Conservation (phyloP, 2,113 vertebrate genomes). For the Actinemys pallida region DNA sequence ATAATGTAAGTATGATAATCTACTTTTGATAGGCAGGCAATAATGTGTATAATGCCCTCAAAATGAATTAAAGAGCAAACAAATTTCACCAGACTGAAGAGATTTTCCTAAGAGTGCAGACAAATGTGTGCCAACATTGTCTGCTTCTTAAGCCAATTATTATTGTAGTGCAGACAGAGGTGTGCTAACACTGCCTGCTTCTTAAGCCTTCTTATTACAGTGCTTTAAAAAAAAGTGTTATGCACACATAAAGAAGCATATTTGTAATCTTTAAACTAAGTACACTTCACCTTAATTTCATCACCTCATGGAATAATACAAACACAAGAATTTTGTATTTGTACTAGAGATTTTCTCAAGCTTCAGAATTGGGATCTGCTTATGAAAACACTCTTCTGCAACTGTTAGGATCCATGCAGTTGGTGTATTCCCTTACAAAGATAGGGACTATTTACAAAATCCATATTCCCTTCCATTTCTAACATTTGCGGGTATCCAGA, state of each 20-base stretch:
- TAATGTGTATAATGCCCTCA: constrained; percentile 31
- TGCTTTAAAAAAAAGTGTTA: constrained; percentile 57
- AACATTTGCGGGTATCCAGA: neutral
- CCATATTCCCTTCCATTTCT: neutral
- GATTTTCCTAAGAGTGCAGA: constrained; percentile 60
- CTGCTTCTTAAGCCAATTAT: constrained; percentile 70
- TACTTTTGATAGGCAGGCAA: constrained; percentile 55
- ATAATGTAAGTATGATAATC: constrained; percentile 66
- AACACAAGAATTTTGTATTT: constrained; percentile 62
- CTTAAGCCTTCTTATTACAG: constrained; percentile 64
- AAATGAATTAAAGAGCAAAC: constrained; percentile 56
- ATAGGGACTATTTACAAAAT: neutral
- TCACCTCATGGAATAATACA: constrained; percentile 56
- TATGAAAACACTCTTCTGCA: neutral
- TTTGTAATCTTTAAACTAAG: constrained; percentile 71
- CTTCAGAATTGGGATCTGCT: neutral
- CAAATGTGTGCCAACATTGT: constrained; percentile 27
- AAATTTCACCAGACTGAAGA: constrained; percentile 47
- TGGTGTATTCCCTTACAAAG: neutral
- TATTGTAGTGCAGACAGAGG: constrained; percentile 64
- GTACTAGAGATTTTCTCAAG: constrained; percentile 43
- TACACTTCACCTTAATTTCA: constrained; percentile 75
- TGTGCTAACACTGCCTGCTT: constrained; percentile 57
- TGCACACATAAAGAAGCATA: constrained; percentile 48
- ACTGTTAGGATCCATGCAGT: neutral